These are phyloP conservation scores for Drosophila kikkawai DNA, from an alignment of 1,140 invertebrate genomes.

Conservation along the genomic window DNA sequence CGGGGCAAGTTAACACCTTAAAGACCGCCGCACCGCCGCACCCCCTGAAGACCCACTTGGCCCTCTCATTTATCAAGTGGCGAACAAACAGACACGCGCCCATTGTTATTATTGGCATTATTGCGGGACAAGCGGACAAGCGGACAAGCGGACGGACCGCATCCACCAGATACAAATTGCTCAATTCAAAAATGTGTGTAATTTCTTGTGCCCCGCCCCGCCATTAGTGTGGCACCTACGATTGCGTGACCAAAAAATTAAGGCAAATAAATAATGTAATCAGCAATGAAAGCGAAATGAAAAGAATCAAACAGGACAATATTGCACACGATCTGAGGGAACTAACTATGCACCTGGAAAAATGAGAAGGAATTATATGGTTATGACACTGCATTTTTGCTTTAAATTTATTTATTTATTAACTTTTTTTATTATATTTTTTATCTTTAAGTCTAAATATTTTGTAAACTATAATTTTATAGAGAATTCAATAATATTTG, in stretches of 20 bases:
- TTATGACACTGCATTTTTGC: no score
- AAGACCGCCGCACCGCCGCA: neutral
- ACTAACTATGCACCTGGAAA: neutral
- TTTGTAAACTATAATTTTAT: no score
- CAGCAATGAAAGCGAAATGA: slow-evolving; percentile 24
- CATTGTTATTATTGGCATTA: slow-evolving; percentile 78
- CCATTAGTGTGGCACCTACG: slow-evolving; percentile 24
- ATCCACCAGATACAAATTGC: slow-evolving; percentile 66
- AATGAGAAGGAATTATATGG: neutral
- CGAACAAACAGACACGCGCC: slow-evolving; percentile 65
- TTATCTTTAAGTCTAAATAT: no score
- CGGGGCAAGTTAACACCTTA: slow-evolving; percentile 54
- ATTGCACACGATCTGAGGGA: neutral
- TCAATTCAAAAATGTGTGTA: slow-evolving; percentile 70
- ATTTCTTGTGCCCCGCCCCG: slow-evolving; percentile 23
- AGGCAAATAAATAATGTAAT: slow-evolving; percentile 43
- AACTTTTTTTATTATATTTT: no score
- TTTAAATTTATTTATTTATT: no score
- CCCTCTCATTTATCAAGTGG: slow-evolving; percentile 75
- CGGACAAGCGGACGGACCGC: slow-evolving; percentile 9
- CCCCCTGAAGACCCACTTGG: slow-evolving; percentile 19
- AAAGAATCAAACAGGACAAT: slow-evolving; percentile 23
- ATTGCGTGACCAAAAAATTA: slow-evolving; percentile 29
- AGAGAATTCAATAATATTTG: no score
- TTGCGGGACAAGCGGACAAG: slow-evolving; percentile 64